Evolutionary conservation across 2,888 invertebrate species (phyloP).

Genomic region (Busseola fusca): DNA sequence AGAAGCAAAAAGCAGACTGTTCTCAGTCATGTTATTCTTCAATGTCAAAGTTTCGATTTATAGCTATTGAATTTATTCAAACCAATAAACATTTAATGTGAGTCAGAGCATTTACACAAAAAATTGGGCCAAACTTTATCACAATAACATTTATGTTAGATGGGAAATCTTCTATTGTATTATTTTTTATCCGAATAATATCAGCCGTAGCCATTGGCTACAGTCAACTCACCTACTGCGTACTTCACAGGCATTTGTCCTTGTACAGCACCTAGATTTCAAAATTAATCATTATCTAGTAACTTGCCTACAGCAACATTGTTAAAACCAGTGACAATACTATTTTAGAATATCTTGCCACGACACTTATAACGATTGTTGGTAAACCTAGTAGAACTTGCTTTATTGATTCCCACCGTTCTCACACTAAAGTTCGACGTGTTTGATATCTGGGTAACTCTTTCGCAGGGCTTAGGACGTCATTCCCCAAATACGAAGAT

Average conservation of each 20-base stretch:
- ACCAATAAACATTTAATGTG: slow-evolving; percentile 4
- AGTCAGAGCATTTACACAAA: slow-evolving; percentile 35
- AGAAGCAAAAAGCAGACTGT: slow-evolving; percentile 11
- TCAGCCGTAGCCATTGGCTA: background rate
- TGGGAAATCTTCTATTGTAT: slow-evolving; percentile 33
- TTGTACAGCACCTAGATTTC: slow-evolving; percentile 46
- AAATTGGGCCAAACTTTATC: slow-evolving; percentile 22
- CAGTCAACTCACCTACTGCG: slow-evolving; percentile 8
- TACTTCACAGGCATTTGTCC: slow-evolving; percentile 37
- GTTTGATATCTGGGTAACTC: background rate
- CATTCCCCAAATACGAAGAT: background rate
- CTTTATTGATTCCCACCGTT: background rate
- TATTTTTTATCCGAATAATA: slow-evolving; percentile 33
- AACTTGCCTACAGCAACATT: slow-evolving; percentile 40
- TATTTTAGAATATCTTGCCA: slow-evolving; percentile 32
- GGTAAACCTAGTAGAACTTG: slow-evolving; percentile 16
- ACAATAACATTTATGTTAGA: slow-evolving; percentile 17
- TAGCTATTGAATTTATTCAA: slow-evolving; percentile 7
- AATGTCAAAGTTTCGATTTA: slow-evolving; percentile 13
- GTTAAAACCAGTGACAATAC: slow-evolving; percentile 48
- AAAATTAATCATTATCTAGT: slow-evolving; percentile 44
- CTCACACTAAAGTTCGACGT: background rate
- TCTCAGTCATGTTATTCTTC: background rate
- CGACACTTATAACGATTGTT: slow-evolving; percentile 10
- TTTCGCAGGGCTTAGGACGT: background rate